A percentile compares a stretch with the other conserved stretches of the same genome.
Evolutionary conservation across 2,113 vertebrate species (phyloP).

Genomic region (Cheirogaleus medius): DNA sequence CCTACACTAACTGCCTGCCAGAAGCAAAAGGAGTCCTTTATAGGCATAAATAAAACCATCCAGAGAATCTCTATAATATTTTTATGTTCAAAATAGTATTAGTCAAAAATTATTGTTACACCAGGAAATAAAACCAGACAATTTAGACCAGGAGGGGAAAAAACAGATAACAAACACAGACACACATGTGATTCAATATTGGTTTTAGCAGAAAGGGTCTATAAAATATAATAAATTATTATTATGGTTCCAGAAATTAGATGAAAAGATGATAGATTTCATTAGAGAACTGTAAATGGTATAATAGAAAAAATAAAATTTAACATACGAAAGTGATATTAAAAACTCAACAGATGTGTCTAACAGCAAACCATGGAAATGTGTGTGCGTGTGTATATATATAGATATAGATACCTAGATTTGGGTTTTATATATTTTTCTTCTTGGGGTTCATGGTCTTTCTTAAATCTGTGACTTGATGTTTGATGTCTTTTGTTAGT

Average conservation of each 20-base stretch:
- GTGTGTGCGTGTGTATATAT: no score
- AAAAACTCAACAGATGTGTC: not conserved
- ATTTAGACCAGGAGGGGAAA: not conserved
- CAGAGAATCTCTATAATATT: not conserved
- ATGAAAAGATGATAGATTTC: not conserved
- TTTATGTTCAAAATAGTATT: not conserved
- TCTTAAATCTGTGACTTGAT: not conserved
- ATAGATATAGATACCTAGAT: no score
- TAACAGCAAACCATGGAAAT: not conserved
- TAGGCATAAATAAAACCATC: not conserved
- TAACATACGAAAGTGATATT: constrained; percentile 1
- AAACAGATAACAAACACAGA: not conserved
- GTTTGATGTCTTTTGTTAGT: not conserved
- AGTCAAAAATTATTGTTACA: not conserved
- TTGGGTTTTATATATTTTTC: no score
- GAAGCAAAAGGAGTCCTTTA: not conserved
- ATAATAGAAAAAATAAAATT: not conserved
- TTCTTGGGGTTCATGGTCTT: no score
- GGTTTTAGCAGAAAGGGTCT: not conserved
- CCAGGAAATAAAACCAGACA: not conserved
- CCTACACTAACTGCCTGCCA: not conserved
- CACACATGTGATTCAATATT: not conserved
- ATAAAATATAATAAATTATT: not conserved
- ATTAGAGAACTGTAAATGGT: not conserved
- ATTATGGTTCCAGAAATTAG: not conserved